These are phyloP conservation scores for Amblyjoppa proteus DNA, from an alignment of 2,888 invertebrate genomes.

Conservation along the genomic window DNA sequence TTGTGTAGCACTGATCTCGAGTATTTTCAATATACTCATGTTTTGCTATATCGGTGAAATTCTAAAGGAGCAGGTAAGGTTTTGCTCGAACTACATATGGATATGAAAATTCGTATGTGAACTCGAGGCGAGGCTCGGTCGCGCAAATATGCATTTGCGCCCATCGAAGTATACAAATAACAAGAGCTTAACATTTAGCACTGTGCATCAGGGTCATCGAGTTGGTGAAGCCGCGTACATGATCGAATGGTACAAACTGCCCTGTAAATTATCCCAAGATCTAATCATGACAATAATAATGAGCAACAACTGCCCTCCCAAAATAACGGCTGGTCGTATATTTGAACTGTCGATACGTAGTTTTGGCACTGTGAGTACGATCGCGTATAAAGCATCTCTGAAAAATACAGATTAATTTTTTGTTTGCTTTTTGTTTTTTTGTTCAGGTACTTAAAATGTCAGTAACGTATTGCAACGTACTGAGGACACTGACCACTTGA, in stretches of 20 bases:
- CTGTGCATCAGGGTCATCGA: constrained; percentile 69
- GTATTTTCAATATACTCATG: constrained; percentile 58
- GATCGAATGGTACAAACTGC: constrained; percentile 63
- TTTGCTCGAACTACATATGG: not conserved
- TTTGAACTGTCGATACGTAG: constrained; percentile 74
- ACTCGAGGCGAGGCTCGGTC: not conserved
- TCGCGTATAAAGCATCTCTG: no score
- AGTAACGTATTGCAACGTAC: constrained; percentile 73
- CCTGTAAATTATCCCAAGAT: constrained; percentile 29
- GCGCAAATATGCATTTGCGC: not conserved
- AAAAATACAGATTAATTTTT: not conserved
- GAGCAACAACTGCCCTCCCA: constrained; percentile 69
- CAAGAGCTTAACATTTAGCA: not conserved
- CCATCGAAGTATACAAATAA: not conserved
- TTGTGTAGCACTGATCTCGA: constrained; percentile 31
- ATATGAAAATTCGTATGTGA: not conserved
- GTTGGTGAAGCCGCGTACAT: constrained; percentile 70
- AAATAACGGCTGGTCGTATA: constrained; percentile 78
- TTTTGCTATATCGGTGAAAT: constrained; percentile 62
- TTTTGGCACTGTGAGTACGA: constrained; percentile 76
- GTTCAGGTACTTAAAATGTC: constrained; percentile 73
- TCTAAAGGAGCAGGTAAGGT: constrained; percentile 56
- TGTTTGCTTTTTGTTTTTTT: no score
- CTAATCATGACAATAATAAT: constrained; percentile 37
- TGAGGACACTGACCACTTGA: constrained; percentile 66